phyloP scores from a whole-genome alignment of 1,140 invertebrate species.

The Tetraneura akinire region DNA sequence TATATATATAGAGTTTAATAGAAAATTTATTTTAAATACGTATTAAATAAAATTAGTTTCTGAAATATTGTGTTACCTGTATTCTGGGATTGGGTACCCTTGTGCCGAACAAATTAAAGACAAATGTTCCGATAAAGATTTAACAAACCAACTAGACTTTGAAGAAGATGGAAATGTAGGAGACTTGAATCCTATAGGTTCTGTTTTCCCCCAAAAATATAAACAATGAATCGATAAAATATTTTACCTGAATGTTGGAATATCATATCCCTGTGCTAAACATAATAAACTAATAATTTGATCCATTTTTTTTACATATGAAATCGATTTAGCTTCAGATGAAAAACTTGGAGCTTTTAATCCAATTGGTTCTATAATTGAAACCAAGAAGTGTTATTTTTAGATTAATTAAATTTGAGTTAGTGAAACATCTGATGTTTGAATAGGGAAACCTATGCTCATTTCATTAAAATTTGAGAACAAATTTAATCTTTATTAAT shows the following conservation, averaged over 20 bases:
- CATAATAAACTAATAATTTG: conserved; percentile 63
- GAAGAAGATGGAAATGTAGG: conserved; percentile 61
- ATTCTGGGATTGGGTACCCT: conserved; percentile 69
- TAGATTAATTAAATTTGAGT: background rate
- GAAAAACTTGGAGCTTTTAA: conserved; percentile 61
- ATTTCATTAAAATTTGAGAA: conserved; percentile 25
- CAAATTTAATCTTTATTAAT: background rate
- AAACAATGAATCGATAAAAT: conserved; percentile 52
- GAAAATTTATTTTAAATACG: background rate
- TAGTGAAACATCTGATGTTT: background rate
- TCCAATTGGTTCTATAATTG: conserved; percentile 63
- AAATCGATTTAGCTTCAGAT: conserved; percentile 59
- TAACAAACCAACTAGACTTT: conserved; percentile 59
- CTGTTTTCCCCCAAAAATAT: conserved; percentile 58
- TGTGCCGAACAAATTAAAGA: conserved; percentile 68
- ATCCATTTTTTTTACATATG: conserved; percentile 55
- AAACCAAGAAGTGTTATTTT: background rate
- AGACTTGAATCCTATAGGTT: conserved; percentile 62
- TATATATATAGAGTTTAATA: background rate
- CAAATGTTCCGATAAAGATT: conserved; percentile 55
- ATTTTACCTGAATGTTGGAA: conserved; percentile 69
- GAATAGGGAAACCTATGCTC: background rate
- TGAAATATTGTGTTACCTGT: conserved; percentile 65
- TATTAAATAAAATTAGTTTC: background rate
- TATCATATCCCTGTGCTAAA: conserved; percentile 69